phyloP scores from a whole-genome alignment of 2,113 vertebrate species.

The Piaya cayana region DNA sequence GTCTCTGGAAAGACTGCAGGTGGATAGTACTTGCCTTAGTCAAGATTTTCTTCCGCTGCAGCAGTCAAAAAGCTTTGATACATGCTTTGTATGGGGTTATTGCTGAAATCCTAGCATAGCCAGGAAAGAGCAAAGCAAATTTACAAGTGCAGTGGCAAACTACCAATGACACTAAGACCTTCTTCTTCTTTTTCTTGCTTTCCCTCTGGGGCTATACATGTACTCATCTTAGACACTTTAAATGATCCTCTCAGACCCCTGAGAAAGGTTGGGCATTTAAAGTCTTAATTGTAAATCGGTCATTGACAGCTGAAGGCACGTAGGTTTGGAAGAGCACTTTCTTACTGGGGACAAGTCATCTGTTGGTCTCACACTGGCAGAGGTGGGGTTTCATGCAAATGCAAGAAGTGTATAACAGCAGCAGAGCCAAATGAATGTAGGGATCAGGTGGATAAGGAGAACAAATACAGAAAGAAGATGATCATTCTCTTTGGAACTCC shows the following conservation, averaged over 20 bases:
- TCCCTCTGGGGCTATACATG: not conserved
- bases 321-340: not conserved
- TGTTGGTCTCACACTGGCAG: accelerated
- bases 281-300: not conserved
- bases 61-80: not conserved
- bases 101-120: not conserved
- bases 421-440: not conserved
- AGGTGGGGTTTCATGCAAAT: not conserved
- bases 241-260: not conserved
- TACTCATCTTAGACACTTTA: not conserved
- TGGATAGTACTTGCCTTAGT: not conserved
- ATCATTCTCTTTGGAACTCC: not conserved
- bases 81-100: not conserved
- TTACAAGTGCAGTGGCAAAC: not conserved
- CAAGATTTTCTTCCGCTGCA: not conserved
- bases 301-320: not conserved
- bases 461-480: not conserved
- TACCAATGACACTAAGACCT: not conserved
- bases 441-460: not conserved
- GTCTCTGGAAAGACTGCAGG: not conserved
- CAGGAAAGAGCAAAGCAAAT: not conserved
- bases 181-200: not conserved
- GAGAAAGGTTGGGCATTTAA: not conserved
- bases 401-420: not conserved
- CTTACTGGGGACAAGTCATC: not conserved